Evolutionary conservation across 2,888 invertebrate genomes (phyloP), one percentile per base, ranked within the genome.

Genomic region (Periphyllus acericola): DNA sequence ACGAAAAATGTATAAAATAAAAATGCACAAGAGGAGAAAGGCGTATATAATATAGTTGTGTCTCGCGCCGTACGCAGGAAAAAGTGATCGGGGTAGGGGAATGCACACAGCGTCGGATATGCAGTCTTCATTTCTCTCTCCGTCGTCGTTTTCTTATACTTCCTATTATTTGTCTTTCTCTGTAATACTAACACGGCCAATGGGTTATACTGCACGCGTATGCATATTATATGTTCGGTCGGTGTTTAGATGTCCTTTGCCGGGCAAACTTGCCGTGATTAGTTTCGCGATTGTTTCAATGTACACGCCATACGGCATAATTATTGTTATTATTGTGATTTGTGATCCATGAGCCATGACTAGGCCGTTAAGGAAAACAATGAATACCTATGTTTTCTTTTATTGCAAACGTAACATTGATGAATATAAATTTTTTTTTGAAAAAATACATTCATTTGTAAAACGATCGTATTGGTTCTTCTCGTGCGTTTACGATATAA

Each of bases 11-110:
- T 60, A 29, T 68, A 4, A 40, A 74, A 74, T 60, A 80, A 86
- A 86, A 86, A 72, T 86, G 78, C 85, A 52, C 68, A 34, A 79
- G 32, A 74, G 74, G 87, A 87, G 87, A 87, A 87, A 87, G 87
- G 87, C 66, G 46, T 14, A 46, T 46, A 60, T 82, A 60, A 68
- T 82, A 83, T 55, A 72, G 68, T n/a, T 55, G 74, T 72, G 55
- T 80, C 55, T 36, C 29, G 34, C 14, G 19, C 3, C 1, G 29
- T 21, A 6, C 71, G 25, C 32, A 21, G 66, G 84, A 46, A 84
- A 84, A 84, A 84, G 84, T 76, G 76, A 66, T 75, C 17, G 80
- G 34, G 60, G 74, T 74, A 55, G 74, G 83, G 76, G 72, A 60
- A 74, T 32, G 60, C 36, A 60, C 36, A 60, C 17, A 25, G 17